These are phyloP conservation scores for Camponotus floridanus DNA, from an alignment of 1,140 invertebrate species.

Conservation along the genomic window DNA sequence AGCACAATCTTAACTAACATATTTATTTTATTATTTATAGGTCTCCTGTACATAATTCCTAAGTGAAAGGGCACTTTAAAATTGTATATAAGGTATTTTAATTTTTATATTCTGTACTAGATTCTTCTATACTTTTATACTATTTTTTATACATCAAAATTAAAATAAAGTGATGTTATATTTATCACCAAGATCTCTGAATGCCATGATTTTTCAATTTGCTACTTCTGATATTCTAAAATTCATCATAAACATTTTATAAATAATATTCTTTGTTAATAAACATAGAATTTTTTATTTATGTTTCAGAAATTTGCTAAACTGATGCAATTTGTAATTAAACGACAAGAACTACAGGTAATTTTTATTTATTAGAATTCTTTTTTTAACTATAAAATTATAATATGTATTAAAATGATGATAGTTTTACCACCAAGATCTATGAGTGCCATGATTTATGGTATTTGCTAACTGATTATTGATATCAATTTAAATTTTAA, in stretches of 20 bases:
- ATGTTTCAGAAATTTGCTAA: background rate
- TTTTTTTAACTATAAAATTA: background rate
- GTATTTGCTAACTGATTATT: slow-evolving; percentile 49
- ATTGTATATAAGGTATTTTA: background rate
- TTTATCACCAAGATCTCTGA: slow-evolving; percentile 1
- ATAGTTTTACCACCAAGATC: slow-evolving; percentile 1
- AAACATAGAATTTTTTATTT: background rate
- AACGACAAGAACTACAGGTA: background rate
- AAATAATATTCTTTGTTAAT: background rate
- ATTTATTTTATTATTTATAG: slow-evolving; percentile 2
- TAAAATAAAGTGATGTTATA: background rate
- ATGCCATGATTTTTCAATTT: slow-evolving; percentile 23
- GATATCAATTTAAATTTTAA: background rate
- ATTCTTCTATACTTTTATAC: background rate
- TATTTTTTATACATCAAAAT: background rate
- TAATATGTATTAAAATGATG: background rate
- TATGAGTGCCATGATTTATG: slow-evolving; percentile 12
- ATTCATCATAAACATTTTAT: background rate
- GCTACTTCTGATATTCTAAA: slow-evolving; percentile 8
- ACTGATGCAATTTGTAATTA: background rate
- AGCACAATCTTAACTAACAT: background rate
- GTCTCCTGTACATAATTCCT: background rate
- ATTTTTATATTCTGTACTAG: background rate
- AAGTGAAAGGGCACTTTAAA: background rate
- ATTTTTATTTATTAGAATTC: background rate